A percentile compares a stretch with the other conserved stretches of the same genome.
These are phyloP conservation scores for Haliclona indistincta DNA, from an alignment of 37 sponge, comb jelly and placozoan genomes.

Conservation along the genomic window DNA sequence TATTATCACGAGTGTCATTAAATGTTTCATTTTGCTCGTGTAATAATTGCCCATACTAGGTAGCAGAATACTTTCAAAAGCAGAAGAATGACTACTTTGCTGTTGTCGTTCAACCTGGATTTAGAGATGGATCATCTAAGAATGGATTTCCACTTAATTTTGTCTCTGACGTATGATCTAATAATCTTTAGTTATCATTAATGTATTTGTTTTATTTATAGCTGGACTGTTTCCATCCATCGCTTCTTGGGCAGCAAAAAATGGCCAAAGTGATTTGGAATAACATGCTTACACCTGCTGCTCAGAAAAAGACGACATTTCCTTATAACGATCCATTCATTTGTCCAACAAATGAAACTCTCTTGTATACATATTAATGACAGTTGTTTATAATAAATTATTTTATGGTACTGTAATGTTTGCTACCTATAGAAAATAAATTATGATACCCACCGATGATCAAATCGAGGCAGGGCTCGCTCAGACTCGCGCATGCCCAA, in stretches of 20 bases:
- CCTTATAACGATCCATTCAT: constrained; percentile 42
- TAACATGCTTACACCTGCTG: constrained; percentile 80
- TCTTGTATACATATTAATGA: constrained; percentile 70
- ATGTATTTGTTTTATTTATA: no score
- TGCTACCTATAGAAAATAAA: no score
- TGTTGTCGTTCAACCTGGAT: constrained; percentile 66
- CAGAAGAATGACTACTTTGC: constrained; percentile 72
- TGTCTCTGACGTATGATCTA: constrained; percentile 65
- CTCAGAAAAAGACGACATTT: constrained; percentile 53
- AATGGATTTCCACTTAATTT: constrained; percentile 47
- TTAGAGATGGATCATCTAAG: constrained; percentile 37
- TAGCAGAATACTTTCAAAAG: constrained; percentile 26
- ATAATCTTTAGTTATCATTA: no score
- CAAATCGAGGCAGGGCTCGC: no score
- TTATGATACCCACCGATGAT: no score
- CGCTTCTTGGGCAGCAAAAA: constrained; percentile 61
- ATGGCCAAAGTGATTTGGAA: constrained; percentile 87
- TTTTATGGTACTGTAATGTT: no score
- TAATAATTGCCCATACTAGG: constrained; percentile 15
- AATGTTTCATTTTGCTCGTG: constrained; percentile 20
- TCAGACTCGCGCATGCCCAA: no score
- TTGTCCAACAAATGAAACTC: constrained; percentile 70
- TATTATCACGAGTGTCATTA: background rate
- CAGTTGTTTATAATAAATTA: no score
- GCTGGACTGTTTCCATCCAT: constrained; percentile 91